phyloP scores from a whole-genome alignment of 2,888 invertebrate genomes.

The Orchestes rusci region DNA sequence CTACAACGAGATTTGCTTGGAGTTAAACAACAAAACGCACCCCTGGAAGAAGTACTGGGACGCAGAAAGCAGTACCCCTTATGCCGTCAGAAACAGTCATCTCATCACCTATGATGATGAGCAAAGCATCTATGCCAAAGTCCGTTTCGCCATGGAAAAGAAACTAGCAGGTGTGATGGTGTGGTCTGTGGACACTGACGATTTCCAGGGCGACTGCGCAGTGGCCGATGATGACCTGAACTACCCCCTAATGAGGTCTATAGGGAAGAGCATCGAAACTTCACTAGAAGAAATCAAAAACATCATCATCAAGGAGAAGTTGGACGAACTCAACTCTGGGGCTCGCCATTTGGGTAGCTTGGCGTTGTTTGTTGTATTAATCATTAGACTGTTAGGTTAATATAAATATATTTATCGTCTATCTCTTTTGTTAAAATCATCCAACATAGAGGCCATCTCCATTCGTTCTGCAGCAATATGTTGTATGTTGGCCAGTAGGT shows the following conservation, averaged over 20 bases:
- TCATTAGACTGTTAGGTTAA: no score
- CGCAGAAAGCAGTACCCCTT: conserved; percentile 55
- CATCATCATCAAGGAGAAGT: conserved; percentile 26
- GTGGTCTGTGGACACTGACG: conserved; percentile 87
- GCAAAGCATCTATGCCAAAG: conserved; percentile 67
- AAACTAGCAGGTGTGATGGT: conserved; percentile 72
- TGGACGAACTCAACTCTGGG: no score
- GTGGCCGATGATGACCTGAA: conserved; percentile 50
- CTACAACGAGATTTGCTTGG: conserved; percentile 75
- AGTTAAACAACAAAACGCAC: conserved; percentile 52
- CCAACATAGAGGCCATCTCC: conserved; percentile 46
- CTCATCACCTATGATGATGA: conserved; percentile 73
- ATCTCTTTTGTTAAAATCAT: conserved; percentile 34
- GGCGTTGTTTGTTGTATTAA: no score
- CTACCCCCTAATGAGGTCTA: conserved; percentile 65
- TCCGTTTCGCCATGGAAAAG: conserved; percentile 56
- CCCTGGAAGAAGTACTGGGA: conserved; percentile 69
- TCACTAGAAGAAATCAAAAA: conserved; percentile 48
- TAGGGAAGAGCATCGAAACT: conserved; percentile 59
- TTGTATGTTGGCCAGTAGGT: conserved; percentile 45
- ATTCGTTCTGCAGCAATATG: conserved; percentile 45
- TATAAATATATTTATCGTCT: no score
- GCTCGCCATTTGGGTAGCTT: no score
- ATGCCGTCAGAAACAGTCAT: conserved; percentile 53
- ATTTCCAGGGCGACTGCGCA: conserved; percentile 65